Conservation (phyloP, 2,888 invertebrate genomes). For the Cabera pusaria region DNA sequence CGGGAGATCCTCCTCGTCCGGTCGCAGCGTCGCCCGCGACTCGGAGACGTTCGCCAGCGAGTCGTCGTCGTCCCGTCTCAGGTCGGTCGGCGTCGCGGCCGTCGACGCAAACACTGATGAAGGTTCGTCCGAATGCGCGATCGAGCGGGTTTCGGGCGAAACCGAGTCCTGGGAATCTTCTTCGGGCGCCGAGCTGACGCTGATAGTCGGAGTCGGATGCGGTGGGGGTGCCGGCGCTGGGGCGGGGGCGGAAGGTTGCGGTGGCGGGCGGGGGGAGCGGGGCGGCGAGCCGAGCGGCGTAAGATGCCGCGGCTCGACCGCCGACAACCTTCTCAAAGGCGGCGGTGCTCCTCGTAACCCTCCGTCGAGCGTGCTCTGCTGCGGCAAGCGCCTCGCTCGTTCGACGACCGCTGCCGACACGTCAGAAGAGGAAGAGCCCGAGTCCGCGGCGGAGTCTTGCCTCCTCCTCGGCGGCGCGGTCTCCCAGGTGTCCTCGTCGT, state of each 20-base stretch:
- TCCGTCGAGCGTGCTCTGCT: conserved; percentile 87
- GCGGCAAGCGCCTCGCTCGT: conserved; percentile 85
- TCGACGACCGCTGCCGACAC: conserved; percentile 82
- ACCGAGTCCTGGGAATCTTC: conserved; percentile 68
- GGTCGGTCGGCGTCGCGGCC: conserved; percentile 69
- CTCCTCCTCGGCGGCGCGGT: conserved; percentile 38
- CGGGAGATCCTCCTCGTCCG: conserved; percentile 44
- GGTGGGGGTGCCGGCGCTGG: conserved; percentile 48
- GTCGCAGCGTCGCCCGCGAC: conserved; percentile 26
- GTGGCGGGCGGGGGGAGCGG: conserved; percentile 58
- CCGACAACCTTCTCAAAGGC: conserved; percentile 70
- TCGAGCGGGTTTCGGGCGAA: conserved; percentile 53
- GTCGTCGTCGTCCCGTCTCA: conserved; percentile 28
- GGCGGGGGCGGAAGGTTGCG: conserved; percentile 51
- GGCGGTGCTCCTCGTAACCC: conserved; percentile 80
- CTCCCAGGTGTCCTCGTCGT: conserved; percentile 68
- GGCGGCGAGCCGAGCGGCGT: conserved; percentile 76
- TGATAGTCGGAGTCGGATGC: conserved; percentile 81
- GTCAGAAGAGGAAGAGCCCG: conserved; percentile 90
- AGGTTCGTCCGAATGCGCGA: conserved; percentile 69
- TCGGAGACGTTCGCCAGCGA: conserved; percentile 42
- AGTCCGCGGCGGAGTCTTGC: conserved; percentile 87
- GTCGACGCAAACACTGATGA: conserved; percentile 74
- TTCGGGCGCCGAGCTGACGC: conserved; percentile 88
- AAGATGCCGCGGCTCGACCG: conserved; percentile 83